Conservation (phyloP, 1,140 invertebrate genomes). For the Drosophila truncata region DNA sequence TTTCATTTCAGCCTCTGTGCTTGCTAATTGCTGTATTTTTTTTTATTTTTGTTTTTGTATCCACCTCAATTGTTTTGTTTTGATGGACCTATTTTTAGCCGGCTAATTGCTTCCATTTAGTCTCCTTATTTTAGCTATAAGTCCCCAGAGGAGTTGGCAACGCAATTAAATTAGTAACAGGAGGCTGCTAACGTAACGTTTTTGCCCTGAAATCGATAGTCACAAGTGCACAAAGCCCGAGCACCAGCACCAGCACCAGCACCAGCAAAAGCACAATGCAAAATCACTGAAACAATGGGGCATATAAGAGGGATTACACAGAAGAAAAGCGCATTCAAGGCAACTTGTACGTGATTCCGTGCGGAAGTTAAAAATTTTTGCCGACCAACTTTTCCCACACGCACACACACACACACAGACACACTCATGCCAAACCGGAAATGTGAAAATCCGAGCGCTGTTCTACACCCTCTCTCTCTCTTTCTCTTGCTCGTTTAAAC, state of each 20-base stretch:
- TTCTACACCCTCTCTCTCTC: background rate
- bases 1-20: background rate
- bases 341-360: constrained; percentile 58
- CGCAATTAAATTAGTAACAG: constrained; percentile 53
- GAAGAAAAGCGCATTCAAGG: constrained; percentile 54
- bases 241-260: background rate
- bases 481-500: constrained; percentile 35
- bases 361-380: constrained; percentile 63
- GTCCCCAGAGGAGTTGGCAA: constrained; percentile 20
- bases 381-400: constrained; percentile 31
- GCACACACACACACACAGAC: background rate
- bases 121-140: constrained; percentile 17
- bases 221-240: constrained; percentile 15
- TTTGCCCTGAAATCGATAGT: constrained; percentile 42
- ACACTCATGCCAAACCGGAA: constrained; percentile 18
- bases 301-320: constrained; percentile 34
- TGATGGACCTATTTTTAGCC: constrained; percentile 31
- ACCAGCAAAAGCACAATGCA: constrained; percentile 2
- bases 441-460: constrained; percentile 26
- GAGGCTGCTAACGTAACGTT: constrained; percentile 28
- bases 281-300: constrained; percentile 39
- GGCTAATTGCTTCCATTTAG: constrained; percentile 31
- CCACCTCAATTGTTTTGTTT: constrained; percentile 31
- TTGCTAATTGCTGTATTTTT: constrained; percentile 32
- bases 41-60: background rate